Evolutionary conservation across 2,888 invertebrate species (phyloP).

Genomic region (Aphidoletes aphidimyza): DNA sequence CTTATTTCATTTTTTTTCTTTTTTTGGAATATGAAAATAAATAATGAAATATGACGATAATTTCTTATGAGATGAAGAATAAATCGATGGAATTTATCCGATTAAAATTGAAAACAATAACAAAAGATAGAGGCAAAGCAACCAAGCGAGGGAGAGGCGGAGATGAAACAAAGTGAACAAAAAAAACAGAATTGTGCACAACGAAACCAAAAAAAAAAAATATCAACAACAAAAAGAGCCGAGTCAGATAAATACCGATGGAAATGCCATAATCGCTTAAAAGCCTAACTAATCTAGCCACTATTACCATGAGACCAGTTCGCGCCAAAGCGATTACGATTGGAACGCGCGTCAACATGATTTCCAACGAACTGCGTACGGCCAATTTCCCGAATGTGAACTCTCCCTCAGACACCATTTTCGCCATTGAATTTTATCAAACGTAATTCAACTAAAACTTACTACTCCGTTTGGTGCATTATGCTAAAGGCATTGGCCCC

Average conservation of each 20-base stretch:
- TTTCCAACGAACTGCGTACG: too few species aligned
- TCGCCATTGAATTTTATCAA: too few species aligned
- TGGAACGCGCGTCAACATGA: background rate
- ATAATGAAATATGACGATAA: slow-evolving; percentile 44
- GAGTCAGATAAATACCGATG: slow-evolving; percentile 27
- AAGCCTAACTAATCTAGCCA: slow-evolving; percentile 51
- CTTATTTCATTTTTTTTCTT: background rate
- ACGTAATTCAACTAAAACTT: too few species aligned
- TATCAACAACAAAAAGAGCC: background rate
- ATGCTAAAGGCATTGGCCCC: too few species aligned
- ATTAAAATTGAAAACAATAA: slow-evolving; percentile 51
- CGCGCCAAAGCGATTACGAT: background rate
- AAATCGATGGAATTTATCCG: slow-evolving; percentile 38
- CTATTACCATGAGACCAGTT: background rate
- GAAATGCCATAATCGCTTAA: slow-evolving; percentile 46
- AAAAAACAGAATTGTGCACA: background rate
- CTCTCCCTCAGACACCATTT: background rate
- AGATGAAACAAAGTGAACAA: too few species aligned
- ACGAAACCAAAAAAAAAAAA: background rate
- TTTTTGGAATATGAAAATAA: slow-evolving; percentile 31
- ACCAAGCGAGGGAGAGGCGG: background rate
- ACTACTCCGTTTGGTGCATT: too few species aligned
- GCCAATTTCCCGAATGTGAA: background rate
- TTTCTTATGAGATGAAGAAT: slow-evolving; percentile 23
- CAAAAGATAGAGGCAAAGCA: background rate